Evolutionary conservation across 1,140 invertebrate species (phyloP).

Genomic region (Lasioglossum baleicum): DNA sequence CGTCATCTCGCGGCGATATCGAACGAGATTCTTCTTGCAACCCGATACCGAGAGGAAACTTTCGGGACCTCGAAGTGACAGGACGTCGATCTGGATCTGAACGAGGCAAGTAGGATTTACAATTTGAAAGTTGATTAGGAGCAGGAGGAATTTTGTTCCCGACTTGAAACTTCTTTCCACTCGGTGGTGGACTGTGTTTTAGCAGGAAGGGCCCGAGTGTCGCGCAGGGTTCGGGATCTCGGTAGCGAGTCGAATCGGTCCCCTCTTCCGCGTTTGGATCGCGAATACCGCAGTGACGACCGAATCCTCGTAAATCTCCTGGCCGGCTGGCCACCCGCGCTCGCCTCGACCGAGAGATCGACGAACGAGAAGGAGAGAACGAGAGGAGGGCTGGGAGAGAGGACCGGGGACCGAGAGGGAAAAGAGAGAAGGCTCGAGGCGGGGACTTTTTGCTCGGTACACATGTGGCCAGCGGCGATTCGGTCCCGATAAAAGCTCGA

Average conservation of each 20-base stretch:
- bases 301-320: conserved; percentile 43
- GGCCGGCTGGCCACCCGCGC: conserved; percentile 52
- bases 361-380: too few species aligned
- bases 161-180: too few species aligned
- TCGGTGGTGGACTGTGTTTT: too few species aligned
- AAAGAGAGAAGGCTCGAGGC: conserved; percentile 55
- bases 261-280: conserved; percentile 44
- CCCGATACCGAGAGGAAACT: too few species aligned
- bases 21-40: too few species aligned
- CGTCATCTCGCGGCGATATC: background rate
- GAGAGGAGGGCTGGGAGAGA: background rate
- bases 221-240: too few species aligned
- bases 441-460: conserved; percentile 70
- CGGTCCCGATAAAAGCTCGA: conserved; percentile 69
- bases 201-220: too few species aligned
- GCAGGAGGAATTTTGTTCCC: too few species aligned
- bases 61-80: too few species aligned
- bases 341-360: background rate
- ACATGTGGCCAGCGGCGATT: conserved; percentile 76
- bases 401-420: conserved; percentile 6
- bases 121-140: too few species aligned
- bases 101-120: too few species aligned
- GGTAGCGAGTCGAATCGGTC: conserved; percentile 1
- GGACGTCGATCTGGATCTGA: too few species aligned
- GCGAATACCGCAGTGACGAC: conserved; percentile 35